These are phyloP conservation scores for Muntiacus muntjak DNA, from an alignment of 2,113 vertebrate genomes.

Conservation along the genomic window DNA sequence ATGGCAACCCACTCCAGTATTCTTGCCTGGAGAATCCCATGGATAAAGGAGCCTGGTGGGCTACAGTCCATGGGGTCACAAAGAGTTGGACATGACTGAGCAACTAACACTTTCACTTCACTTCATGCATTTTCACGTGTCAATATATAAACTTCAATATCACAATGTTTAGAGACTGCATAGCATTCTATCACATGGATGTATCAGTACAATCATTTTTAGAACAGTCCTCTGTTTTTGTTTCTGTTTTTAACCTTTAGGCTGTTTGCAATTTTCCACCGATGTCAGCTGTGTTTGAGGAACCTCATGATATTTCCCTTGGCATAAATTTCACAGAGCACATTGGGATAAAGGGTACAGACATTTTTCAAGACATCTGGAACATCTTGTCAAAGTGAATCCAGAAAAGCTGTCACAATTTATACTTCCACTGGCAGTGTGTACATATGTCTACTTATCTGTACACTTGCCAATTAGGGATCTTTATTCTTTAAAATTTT, in stretches of 20 bases:
- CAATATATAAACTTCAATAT: neutral
- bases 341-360: neutral
- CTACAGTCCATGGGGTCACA: neutral
- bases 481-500: neutral
- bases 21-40: neutral
- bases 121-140: neutral
- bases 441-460: neutral
- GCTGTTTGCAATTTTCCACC: neutral
- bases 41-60: neutral
- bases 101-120: neutral
- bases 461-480: neutral
- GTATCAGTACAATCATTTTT: neutral
- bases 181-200: neutral
- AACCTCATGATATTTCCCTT: neutral
- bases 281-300: neutral
- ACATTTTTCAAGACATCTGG: neutral
- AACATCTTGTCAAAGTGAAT: conserved; percentile 16
- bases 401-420: neutral
- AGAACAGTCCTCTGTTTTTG: neutral
- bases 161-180: neutral
- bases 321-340: neutral
- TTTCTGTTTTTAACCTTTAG: neutral
- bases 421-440: neutral
- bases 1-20: neutral
- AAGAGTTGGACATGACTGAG: neutral